Evolutionary conservation across 2,797 vertebrate species (phyloP).

Genomic region (Eupleurogrammus muticus): DNA sequence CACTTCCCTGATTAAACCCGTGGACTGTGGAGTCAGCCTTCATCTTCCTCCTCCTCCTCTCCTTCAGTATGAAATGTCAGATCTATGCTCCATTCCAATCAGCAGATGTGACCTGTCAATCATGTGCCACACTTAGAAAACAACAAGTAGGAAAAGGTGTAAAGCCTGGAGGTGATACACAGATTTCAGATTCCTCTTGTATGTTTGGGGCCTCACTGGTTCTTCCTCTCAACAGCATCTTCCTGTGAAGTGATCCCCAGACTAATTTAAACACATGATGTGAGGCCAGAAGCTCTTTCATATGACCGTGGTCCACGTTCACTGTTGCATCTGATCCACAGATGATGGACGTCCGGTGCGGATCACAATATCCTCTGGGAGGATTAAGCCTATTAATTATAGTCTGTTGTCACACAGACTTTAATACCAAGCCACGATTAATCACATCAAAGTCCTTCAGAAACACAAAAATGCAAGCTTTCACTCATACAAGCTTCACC

Average conservation of each 20-base stretch:
- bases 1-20: conserved; percentile 78
- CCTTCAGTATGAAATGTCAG: conserved; percentile 15
- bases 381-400: neutral
- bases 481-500: neutral
- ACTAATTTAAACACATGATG: conserved; percentile 24
- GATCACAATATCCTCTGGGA: neutral
- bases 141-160: conserved; percentile 2
- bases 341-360: neutral
- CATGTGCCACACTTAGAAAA: neutral
- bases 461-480: neutral
- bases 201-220: neutral
- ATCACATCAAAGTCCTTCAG: neutral
- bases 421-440: neutral
- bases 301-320: neutral
- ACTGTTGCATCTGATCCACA: conserved; percentile 6
- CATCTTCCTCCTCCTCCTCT: conserved; percentile 6
- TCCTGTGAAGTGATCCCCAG: conserved; percentile 22
- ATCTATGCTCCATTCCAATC: conserved; percentile 19
- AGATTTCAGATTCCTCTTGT: neutral
- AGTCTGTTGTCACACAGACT: neutral
- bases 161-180: neutral
- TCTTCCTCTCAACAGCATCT: neutral
- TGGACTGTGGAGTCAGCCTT: conserved; percentile 19
- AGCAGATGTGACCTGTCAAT: conserved; percentile 28
- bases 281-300: conserved; percentile 28